Conservation (phyloP, 2,888 invertebrate genomes). For the Stramonita haemastoma region DNA sequence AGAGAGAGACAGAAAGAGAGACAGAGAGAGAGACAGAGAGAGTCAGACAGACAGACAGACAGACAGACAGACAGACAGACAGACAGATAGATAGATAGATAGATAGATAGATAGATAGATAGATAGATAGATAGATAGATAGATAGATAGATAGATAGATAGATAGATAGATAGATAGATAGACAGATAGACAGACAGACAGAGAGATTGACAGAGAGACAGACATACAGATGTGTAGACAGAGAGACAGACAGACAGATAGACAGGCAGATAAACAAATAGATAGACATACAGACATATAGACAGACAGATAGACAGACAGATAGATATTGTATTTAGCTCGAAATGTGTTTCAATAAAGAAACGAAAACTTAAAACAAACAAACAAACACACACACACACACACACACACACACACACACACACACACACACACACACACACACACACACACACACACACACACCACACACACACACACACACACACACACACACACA, state of each 20-base stretch:
- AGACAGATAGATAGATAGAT: background rate
- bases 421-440: too few species aligned
- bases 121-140: background rate
- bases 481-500: background rate
- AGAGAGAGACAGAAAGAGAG: background rate
- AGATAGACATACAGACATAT: too few species aligned
- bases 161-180: too few species aligned
- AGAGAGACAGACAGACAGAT: background rate
- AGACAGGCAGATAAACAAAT: too few species aligned
- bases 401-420: background rate
- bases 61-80: background rate
- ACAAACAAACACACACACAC: background rate
- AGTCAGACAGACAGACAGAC: background rate
- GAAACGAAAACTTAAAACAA: background rate
- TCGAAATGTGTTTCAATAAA: background rate
- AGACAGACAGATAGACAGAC: background rate
- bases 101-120: background rate
- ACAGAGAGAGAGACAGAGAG: background rate
- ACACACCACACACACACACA: background rate
- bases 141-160: too few species aligned
- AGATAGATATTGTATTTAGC: too few species aligned
- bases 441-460: background rate
- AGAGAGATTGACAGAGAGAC: background rate
- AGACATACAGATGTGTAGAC: too few species aligned
- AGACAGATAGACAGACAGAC: background rate